Evolutionary conservation across 2,797 vertebrate genomes (phyloP).

Genomic region (Myotis findleyi): DNA sequence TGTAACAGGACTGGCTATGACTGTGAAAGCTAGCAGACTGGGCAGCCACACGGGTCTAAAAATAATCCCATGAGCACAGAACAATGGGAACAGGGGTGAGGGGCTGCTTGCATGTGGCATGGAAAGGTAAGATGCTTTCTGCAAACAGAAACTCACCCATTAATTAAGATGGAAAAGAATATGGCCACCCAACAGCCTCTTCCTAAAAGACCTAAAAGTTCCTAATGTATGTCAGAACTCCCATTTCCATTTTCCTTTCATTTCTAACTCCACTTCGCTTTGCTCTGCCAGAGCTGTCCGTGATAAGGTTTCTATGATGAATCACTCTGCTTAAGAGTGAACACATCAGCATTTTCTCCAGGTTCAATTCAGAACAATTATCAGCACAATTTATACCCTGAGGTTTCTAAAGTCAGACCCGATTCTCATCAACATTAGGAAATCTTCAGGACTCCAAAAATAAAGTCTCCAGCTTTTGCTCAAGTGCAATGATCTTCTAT

Average conservation of each 20-base stretch:
- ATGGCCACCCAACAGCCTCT: background rate
- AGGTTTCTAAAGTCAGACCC: constrained; percentile 83
- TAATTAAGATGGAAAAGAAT: background rate
- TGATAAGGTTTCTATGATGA: constrained; percentile 73
- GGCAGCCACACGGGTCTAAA: background rate
- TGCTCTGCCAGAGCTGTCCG: constrained; percentile 56
- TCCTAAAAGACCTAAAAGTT: constrained; percentile 24
- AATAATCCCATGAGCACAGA: background rate
- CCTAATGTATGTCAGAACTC: background rate
- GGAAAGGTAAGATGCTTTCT: background rate
- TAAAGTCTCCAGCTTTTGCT: constrained; percentile 72
- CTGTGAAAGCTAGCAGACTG: background rate
- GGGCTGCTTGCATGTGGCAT: background rate
- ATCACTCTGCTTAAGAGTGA: constrained; percentile 69
- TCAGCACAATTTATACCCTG: constrained; percentile 80
- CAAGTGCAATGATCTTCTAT: constrained; percentile 56
- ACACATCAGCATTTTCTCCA: constrained; percentile 85
- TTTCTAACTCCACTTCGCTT: constrained; percentile 56
- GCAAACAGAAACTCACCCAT: background rate
- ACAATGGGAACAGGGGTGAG: background rate
- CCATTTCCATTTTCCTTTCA: constrained; percentile 37
- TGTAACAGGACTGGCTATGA: background rate
- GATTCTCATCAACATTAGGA: constrained; percentile 82
- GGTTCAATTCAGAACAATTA: constrained; percentile 84
- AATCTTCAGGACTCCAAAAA: constrained; percentile 77